Evolutionary conservation across 2,888 invertebrate genomes (phyloP), one percentile per base, ranked within the genome.

Genomic region (Chrysolina americana): DNA sequence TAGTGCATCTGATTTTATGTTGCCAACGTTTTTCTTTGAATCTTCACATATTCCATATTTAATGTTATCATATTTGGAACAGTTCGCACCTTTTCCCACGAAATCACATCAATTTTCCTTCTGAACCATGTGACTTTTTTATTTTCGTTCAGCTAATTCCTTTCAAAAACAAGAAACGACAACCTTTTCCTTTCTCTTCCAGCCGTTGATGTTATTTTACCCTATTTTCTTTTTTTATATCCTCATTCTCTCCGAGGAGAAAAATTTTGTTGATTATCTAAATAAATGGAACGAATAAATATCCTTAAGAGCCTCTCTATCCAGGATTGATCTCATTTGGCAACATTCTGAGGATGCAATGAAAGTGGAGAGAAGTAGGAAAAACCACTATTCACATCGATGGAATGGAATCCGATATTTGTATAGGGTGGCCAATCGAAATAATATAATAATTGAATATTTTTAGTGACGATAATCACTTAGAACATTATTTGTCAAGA

Each of bases 241-340:
- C 23, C 48, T 13, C 50, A 50, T 48, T 65, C 65, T 62, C 59
- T 41, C 50, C 41, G 41, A 23, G 56, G 65, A 73, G 65, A 66
- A 70, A 53, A 50, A 28, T 48, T 21, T 66, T 70, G 65, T 70
- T 74, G 66, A 74, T 70, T 66, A 74, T 70, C 74, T 64, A 50
- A 68, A 70, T 63, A 66, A 74, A 68, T 64, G 70, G 68, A 66
- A 65, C 48, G 64, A 62, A 70, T 70, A 74, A 74, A 74, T 74
- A 74, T 70, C 70, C 66, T 68, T 70, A 59, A 74, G 74, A 70
- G 74, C 70, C 66, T 70, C 70, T 74, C 68, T 68, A 74, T 74
- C 68, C 56, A 47, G 63, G 62, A 74, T 71, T 70, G 70, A 74
- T 74, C 63, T 70, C 44, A 74, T 74, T 74, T 56, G 74, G 68